phyloP scores from a whole-genome alignment of 2,113 vertebrate species.

The Saccopteryx bilineata region DNA sequence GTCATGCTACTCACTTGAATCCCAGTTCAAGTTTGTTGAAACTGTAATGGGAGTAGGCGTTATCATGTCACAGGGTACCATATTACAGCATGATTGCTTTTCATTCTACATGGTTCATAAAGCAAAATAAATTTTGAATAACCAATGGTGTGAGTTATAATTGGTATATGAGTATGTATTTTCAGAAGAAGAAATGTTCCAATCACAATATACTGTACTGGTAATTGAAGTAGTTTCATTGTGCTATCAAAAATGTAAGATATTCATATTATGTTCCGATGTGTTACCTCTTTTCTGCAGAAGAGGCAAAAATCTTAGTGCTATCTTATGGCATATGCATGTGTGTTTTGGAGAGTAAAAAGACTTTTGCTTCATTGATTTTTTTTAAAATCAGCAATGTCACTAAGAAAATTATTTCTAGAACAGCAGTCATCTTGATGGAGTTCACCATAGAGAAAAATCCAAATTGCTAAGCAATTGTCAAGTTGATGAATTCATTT shows the following conservation, averaged over 20 bases:
- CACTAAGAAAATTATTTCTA: conserved; percentile 26
- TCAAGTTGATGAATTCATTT: neutral
- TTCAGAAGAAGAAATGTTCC: conserved; percentile 45
- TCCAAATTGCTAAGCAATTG: neutral
- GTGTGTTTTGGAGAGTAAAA: neutral
- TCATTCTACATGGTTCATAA: conserved; percentile 46
- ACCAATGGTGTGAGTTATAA: neutral
- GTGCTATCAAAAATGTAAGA: neutral
- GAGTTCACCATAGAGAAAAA: neutral
- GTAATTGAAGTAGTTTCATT: neutral
- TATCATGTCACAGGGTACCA: neutral
- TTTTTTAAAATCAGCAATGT: neutral
- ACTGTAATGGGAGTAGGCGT: conserved; percentile 48
- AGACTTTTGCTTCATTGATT: neutral
- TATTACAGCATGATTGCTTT: neutral
- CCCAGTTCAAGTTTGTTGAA: conserved; percentile 29
- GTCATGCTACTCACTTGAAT: neutral
- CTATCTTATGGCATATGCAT: neutral
- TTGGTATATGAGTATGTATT: neutral
- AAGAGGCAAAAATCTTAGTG: neutral
- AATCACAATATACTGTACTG: neutral
- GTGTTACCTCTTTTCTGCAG: neutral
- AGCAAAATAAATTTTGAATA: conserved; percentile 51
- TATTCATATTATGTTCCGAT: neutral
- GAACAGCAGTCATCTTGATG: neutral